Evolutionary conservation across 2,888 invertebrate genomes (phyloP).

Genomic region (Mythimna lalbum): DNA sequence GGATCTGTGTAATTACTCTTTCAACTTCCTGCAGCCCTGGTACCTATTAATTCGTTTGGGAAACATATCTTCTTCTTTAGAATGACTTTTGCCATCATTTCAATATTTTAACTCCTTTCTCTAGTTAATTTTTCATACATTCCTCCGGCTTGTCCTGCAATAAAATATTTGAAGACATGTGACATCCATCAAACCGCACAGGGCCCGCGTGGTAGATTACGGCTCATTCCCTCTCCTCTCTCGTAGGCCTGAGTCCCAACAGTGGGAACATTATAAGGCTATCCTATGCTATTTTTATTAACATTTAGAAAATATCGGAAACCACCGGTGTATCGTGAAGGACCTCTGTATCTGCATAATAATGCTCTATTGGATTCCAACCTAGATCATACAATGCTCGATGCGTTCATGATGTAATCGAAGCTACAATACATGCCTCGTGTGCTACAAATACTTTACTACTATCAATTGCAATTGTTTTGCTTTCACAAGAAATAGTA

Average conservation of each 20-base stretch:
- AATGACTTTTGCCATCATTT: too few relatives aligned
- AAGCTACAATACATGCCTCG: conserved; percentile 10
- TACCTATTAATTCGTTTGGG: background rate
- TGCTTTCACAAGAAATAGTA: background rate
- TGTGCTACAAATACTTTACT: background rate
- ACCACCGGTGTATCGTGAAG: background rate
- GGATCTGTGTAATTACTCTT: background rate
- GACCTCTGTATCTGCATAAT: background rate
- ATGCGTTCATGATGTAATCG: conserved; percentile 14
- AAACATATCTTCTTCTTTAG: background rate
- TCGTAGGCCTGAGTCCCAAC: too few relatives aligned
- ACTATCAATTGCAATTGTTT: background rate
- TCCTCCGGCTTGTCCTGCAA: too few relatives aligned
- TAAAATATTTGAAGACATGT: too few relatives aligned
- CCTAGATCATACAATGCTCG: conserved; percentile 21
- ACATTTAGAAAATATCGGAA: too few relatives aligned
- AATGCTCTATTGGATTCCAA: conserved; percentile 16
- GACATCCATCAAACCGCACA: too few relatives aligned
- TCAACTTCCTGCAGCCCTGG: background rate
- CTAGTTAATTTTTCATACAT: background rate
- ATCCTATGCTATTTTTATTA: too few relatives aligned
- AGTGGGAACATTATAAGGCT: too few relatives aligned
- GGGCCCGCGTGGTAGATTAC: too few relatives aligned
- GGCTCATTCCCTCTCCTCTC: too few relatives aligned
- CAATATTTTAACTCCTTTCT: background rate